Evolutionary conservation across 2,888 invertebrate species (phyloP), one percentile per base, ranked within the genome.

Genomic region (Dromius quadrimaculatus): DNA sequence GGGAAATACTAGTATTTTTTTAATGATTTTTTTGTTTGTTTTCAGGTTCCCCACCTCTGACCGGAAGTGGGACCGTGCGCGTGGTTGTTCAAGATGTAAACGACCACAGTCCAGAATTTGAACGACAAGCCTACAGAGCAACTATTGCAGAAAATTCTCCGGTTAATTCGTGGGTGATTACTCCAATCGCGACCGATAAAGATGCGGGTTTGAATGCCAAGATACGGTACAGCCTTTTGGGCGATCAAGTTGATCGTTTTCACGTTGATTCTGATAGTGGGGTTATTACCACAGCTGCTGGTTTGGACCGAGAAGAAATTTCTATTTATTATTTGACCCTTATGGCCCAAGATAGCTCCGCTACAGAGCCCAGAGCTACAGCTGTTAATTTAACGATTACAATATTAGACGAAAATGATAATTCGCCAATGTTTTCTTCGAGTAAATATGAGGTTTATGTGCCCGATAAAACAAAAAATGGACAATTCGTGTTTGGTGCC

Each of bases 51-150:
- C 96, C 97, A 13, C 93, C 96, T 1, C 84, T 97, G 69, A 96
- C 96, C 1, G 97, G 97, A 57, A 93, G 96, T 2, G 97, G 97
- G 36, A 92, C 93, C 57, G 92, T 98, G 1, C 89, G 90, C 77
- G 91, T 98, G 71, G 86, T 93, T 64, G 96, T 98, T 6, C 92
- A 95, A 83, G 98, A 98, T 82, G 92, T 95, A 70, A 97, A 97
- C 81, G 97, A 97, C 81, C 95, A 97, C 81, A 90, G 90, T 75
- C 97, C 97, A 0, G 90, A 91, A 76, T 97, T 97, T 81, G 90
- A 90, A 76, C 86, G 92, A 64, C 91, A 92, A 78, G 90, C 90
- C 66, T 95, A 95, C 80, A 88, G 88, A 75, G 91, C 92, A 0
- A 86, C 84, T 57, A 90, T 97, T 0, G 85, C 88, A 74, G 98